Percentiles rank a stretch among this genome's conserved stretches.
phyloP scores from a whole-genome alignment of 2,113 vertebrate genomes.

The Datnioides undecimradiatus region DNA sequence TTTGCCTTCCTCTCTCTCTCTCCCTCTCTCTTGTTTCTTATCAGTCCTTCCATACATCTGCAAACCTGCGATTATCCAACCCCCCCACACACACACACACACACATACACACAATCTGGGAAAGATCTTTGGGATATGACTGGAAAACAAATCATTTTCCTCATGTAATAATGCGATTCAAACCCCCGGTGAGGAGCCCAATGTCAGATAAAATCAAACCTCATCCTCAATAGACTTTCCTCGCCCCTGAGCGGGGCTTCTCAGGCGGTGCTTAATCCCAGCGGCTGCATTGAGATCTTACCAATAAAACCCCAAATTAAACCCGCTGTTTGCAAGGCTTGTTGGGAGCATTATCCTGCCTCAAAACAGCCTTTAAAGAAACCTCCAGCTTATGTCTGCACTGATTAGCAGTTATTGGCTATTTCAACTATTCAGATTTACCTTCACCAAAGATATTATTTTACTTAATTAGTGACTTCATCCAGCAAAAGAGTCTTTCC shows the following conservation, averaged over 20 bases:
- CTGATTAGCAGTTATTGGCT: not conserved
- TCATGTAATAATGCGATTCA: not conserved
- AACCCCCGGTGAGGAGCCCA: not conserved
- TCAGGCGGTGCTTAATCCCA: too few species aligned
- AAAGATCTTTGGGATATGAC: not conserved
- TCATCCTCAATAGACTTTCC: not conserved
- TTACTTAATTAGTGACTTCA: not conserved
- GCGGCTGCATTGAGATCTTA: not conserved
- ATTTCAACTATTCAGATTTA: not conserved
- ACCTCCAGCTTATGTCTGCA: conserved; percentile 9
- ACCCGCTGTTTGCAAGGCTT: not conserved
- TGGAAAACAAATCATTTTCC: not conserved
- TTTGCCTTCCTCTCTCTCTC: not conserved
- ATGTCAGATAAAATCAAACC: conserved; percentile 5
- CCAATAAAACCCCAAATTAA: not conserved
- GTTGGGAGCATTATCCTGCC: not conserved
- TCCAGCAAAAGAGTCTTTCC: not conserved
- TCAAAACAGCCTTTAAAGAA: conserved; percentile 2
- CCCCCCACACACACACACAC: not conserved
- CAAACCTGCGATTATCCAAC: not conserved
- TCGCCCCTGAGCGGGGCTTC: too few species aligned
- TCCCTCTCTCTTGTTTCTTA: too few species aligned
- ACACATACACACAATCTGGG: not conserved
- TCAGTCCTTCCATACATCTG: not conserved
- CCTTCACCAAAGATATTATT: not conserved